Evolutionary conservation across 2,113 vertebrate species (phyloP).

Genomic region (Camelus dromedarius): DNA sequence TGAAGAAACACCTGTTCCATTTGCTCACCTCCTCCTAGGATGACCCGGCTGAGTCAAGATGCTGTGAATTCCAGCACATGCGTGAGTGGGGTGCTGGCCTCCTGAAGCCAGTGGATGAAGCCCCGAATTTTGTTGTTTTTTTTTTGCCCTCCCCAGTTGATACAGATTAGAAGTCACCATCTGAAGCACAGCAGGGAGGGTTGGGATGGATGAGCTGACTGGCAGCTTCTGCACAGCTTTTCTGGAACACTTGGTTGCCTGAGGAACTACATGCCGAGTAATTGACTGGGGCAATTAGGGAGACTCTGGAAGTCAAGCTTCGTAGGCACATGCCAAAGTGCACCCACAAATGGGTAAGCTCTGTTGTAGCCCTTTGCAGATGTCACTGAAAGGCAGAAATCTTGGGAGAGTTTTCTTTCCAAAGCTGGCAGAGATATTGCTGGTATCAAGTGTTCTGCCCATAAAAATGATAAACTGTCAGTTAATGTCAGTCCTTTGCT

Average conservation of each 20-base stretch:
- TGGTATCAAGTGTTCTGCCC: conserved; percentile 61
- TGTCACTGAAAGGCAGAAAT: conserved; percentile 57
- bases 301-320: conserved; percentile 25
- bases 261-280: background rate
- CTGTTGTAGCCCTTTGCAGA: conserved; percentile 6
- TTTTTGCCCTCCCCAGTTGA: background rate
- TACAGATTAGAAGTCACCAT: background rate
- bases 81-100: background rate
- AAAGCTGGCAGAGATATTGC: conserved; percentile 53
- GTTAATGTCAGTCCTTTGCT: conserved; percentile 64
- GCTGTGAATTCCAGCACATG: background rate
- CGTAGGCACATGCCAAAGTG: background rate
- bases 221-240: conserved; percentile 34
- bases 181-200: conserved; percentile 8
- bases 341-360: background rate
- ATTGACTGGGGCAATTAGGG: conserved; percentile 37
- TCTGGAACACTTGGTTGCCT: conserved; percentile 28
- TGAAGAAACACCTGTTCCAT: background rate
- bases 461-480: conserved; percentile 67
- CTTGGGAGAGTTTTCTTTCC: conserved; percentile 50
- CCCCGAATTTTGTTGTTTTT: background rate
- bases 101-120: background rate
- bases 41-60: background rate
- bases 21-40: background rate
- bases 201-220: background rate